Evolutionary conservation across 2,888 invertebrate species (phyloP), one percentile per base, ranked within the genome.

Genomic region (Ptychoptera contaminata): DNA sequence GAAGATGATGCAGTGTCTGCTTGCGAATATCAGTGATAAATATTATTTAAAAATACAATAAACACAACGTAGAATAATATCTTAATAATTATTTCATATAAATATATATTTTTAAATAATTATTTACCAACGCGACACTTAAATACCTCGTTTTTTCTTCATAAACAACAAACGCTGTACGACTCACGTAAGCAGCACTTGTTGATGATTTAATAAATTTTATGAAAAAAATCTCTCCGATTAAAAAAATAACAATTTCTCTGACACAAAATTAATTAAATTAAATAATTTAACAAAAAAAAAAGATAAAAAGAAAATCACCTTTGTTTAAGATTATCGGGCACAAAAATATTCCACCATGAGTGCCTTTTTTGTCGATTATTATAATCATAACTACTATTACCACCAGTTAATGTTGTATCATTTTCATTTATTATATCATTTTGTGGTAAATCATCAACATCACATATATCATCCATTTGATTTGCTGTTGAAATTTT

Each of bases 301-400:
- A 42, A 45, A 15, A 34, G 49, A 46, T 43, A 51, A 42, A 46
- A 43, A 37, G 23, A 23, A 34, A 44, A 47, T 50, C 50, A 58
- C 80, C 80, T 81, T 69, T 74, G 70, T 54, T 75, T 76, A 48
- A 74, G 70, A 57, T 77, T 79, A 55, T 87, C 85, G 42, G 82
- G 80, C 39, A 82, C 79, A 60, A 87, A 85, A 50, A 86, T 83
- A 62, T 85, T 86, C 87, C 87, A 88, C 87, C 87, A 88, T 35
- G 85, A 86, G 35, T 80, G 79, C 49, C 85, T 70, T 61, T 85
- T 85, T 62, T 83, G 67, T 52, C 63, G 66, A 37, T 12, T 42
- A n/a, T n/a, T n/a, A 56, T 42, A 69, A 69, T 41, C 42, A 34
- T 39, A 53, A 49, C 51, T 50, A 43, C 55, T 56, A 51, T 58